Conservation (phyloP, 2,113 vertebrate species). For the Baryphthengus martii region DNA sequence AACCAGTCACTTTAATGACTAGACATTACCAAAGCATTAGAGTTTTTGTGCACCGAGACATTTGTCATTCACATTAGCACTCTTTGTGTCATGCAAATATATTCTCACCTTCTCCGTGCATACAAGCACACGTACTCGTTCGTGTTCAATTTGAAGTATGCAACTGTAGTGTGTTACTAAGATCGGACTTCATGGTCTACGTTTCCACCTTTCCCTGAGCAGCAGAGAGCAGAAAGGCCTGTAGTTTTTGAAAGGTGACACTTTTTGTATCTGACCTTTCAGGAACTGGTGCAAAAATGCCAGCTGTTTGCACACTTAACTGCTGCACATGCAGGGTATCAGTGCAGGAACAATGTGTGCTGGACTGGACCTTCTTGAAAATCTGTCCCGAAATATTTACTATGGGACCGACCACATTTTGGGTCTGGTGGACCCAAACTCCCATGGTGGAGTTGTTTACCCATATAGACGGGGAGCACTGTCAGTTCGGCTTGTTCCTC, state of each 20-base stretch:
- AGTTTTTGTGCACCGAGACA: background rate
- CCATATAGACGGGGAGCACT: rapidly evolving
- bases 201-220: background rate
- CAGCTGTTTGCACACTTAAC: background rate
- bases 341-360: rapidly evolving
- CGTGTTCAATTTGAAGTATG: background rate
- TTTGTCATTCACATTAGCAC: background rate
- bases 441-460: background rate
- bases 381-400: background rate
- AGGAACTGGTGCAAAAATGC: background rate
- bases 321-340: background rate
- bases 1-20: background rate
- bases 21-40: background rate
- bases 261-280: background rate
- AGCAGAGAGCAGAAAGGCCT: background rate
- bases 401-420: background rate
- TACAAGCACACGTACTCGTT: background rate
- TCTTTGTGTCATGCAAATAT: background rate
- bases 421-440: background rate
- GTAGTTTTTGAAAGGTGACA: background rate
- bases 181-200: background rate
- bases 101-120: background rate
- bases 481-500: rapidly evolving
- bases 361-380: background rate
- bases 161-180: background rate